Conservation (phyloP, 2,113 vertebrate species). For the Brienomyrus longianalis region DNA sequence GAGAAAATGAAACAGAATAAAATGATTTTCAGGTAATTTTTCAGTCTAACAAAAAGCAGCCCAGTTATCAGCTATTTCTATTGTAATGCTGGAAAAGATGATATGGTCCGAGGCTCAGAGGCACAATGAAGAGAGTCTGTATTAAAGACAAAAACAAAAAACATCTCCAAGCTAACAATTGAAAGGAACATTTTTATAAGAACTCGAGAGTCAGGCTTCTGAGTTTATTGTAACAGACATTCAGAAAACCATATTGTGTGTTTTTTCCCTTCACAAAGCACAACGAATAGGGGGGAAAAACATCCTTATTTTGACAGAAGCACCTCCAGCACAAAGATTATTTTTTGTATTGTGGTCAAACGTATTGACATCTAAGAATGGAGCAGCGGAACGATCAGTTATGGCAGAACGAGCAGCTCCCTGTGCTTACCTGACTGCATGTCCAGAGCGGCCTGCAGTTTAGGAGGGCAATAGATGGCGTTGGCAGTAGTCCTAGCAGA, state of each 20-base stretch:
- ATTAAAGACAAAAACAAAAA: background rate
- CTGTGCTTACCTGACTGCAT: slow-evolving; percentile 88
- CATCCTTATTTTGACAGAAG: background rate
- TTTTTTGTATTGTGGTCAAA: background rate
- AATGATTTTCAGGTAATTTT: background rate
- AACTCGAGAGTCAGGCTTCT: background rate
- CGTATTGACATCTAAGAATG: background rate
- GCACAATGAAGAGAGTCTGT: background rate
- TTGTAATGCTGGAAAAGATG: background rate
- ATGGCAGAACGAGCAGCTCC: background rate
- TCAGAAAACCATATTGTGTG: background rate
- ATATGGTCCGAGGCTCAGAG: background rate
- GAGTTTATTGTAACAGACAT: background rate
- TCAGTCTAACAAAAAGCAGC: background rate
- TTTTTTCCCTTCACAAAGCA: background rate
- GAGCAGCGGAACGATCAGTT: background rate
- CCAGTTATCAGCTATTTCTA: background rate
- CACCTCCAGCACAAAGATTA: background rate
- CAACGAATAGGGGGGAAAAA: background rate
- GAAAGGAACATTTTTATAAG: background rate
- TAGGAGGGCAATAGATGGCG: slow-evolving; percentile 96
- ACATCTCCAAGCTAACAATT: background rate
- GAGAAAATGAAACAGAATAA: background rate
- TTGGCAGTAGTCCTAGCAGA: slow-evolving; percentile 97
- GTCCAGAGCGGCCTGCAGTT: slow-evolving; percentile 93